phyloP scores from a whole-genome alignment of 2,797 vertebrate genomes.

The Sebastes oblongus region DNA sequence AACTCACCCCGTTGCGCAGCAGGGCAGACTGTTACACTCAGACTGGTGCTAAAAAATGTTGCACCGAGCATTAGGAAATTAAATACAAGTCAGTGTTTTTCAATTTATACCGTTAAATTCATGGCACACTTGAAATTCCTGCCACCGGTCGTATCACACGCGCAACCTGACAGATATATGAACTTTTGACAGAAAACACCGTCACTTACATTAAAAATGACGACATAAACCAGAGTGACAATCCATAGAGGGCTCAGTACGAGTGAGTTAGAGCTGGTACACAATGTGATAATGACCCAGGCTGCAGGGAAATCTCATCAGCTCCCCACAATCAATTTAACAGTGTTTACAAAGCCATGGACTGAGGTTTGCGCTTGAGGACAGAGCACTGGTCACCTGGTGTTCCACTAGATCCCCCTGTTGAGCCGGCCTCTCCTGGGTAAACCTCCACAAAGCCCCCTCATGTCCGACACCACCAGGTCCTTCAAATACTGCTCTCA shows the following conservation, averaged over 20 bases:
- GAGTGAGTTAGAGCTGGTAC: slow-evolving; percentile 45
- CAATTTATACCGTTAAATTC: slow-evolving; percentile 19
- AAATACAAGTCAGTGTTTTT: slow-evolving; percentile 1
- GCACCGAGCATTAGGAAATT: slow-evolving; percentile 12
- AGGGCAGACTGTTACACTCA: slow-evolving; percentile 39
- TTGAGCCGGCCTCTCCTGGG: slow-evolving; percentile 74
- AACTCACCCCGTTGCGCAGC: slow-evolving; percentile 49
- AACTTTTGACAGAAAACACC: slow-evolving; percentile 43
- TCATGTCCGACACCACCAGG: slow-evolving; percentile 74
- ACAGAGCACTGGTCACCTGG: slow-evolving; percentile 67
- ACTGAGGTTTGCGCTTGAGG: slow-evolving; percentile 61
- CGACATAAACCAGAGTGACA: slow-evolving; percentile 37
- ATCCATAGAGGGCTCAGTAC: slow-evolving; percentile 22
- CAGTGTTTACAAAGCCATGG: slow-evolving; percentile 76
- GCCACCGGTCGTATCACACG: neutral
- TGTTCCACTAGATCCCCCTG: slow-evolving; percentile 65
- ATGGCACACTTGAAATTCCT: slow-evolving; percentile 12
- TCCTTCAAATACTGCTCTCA: slow-evolving; percentile 76
- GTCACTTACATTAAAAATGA: slow-evolving; percentile 45
- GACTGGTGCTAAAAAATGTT: slow-evolving; percentile 22
- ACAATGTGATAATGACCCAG: slow-evolving; percentile 70
- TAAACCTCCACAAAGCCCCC: slow-evolving; percentile 77
- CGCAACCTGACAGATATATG: slow-evolving; percentile 21
- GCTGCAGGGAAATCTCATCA: slow-evolving; percentile 74
- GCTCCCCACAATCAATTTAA: slow-evolving; percentile 75